phyloP scores from a whole-genome alignment of 1,140 invertebrate species.

The Bombus confusus region DNA sequence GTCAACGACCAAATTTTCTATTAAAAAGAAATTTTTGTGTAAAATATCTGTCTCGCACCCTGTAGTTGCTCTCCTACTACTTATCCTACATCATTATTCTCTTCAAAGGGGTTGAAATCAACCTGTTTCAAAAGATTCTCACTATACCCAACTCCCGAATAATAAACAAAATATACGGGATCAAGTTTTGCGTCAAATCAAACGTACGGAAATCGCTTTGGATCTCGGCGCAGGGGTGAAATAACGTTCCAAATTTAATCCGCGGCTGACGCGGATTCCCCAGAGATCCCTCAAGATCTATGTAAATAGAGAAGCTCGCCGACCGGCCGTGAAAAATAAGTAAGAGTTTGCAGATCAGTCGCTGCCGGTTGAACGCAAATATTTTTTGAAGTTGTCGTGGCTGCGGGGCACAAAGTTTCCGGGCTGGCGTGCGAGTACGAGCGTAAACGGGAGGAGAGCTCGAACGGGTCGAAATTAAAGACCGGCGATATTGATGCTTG shows the following conservation, averaged over 20 bases:
- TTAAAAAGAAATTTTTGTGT: too few species aligned
- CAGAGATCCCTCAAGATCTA: slow-evolving; percentile 65
- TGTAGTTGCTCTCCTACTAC: too few species aligned
- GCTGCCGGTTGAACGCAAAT: slow-evolving; percentile 74
- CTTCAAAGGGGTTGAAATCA: too few species aligned
- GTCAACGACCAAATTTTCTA: too few species aligned
- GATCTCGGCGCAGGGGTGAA: slow-evolving; percentile 40
- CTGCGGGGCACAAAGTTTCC: slow-evolving; percentile 35
- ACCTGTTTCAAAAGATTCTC: not conserved
- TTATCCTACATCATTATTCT: too few species aligned
- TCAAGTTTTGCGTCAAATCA: too few species aligned
- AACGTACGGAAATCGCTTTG: not conserved
- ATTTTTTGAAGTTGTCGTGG: slow-evolving; percentile 67
- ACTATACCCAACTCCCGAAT: not conserved
- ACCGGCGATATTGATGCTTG: slow-evolving; percentile 56
- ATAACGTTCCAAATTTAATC: slow-evolving; percentile 72
- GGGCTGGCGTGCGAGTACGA: slow-evolving; percentile 21
- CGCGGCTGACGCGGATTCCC: slow-evolving; percentile 31
- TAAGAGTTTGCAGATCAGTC: slow-evolving; percentile 56
- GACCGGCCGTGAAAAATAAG: slow-evolving; percentile 56
- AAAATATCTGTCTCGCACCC: too few species aligned
- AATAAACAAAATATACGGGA: not conserved
- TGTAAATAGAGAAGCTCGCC: slow-evolving; percentile 71
- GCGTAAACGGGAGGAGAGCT: slow-evolving; percentile 30
- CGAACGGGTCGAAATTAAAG: slow-evolving; percentile 43